Base-by-base conservation (phyloP, 2,888 invertebrate species). In the Melolontha melolontha region DNA sequence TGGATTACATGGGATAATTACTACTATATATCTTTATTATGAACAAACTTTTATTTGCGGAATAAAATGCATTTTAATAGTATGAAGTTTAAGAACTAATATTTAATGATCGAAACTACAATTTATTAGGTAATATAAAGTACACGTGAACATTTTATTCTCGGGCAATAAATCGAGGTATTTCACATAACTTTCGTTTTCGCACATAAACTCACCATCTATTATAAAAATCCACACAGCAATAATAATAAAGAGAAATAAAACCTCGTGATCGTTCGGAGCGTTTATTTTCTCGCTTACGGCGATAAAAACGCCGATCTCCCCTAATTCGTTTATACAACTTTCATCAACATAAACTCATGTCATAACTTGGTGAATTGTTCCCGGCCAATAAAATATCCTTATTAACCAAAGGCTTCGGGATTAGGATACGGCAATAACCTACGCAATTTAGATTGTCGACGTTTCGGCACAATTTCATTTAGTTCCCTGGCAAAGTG, bases 301-400 rank as follows among this genome's bases (percentile, higher is more conserved):
- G 59, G 64, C 68, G 55, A 68, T 68, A 68, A 68, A 68, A 68
- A 64, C 50, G 55, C 52, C 64, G 64, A 57, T 57, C 55, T 64
- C 55, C 59, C 51, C 64, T 68, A 68, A 68, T 68, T 68, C 68
- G 68, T 50, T 68, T 68, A 68, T 64, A 68, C 57, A 68, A 68
- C 64, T 64, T 68, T 68, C 64, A 68, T 64, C 68, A 66, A 57
- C 66, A 57, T 66, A 66, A 66, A 59, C 54, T 44, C 34, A 34
- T 54, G 54, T 52, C 64, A 52, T 65, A 65, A 62, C 47, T 65
- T 29, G 29, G 54, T 44, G 54, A 65, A 65, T 65, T 65, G 66
- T 59, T 63, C 54, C 51, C 42, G 63, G 44, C 59, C 63, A 63
- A 67, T 67, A 63, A 67, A 64, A 64, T 67, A 54, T 64, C 55